These are phyloP conservation scores for Lasioglossum marginatum DNA, from an alignment of 2,888 invertebrate species.

Conservation along the genomic window DNA sequence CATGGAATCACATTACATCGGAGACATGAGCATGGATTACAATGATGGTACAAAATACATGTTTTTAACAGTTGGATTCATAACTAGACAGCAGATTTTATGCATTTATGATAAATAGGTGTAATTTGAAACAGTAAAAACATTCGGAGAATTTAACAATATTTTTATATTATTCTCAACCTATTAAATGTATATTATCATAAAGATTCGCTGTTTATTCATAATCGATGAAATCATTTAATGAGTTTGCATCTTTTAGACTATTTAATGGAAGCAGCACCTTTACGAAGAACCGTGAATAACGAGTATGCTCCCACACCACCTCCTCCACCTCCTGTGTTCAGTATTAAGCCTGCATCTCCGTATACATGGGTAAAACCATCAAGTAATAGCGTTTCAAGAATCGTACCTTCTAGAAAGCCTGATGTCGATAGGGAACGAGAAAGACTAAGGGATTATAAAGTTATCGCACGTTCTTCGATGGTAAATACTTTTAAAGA, in stretches of 20 bases:
- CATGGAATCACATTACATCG: slow-evolving; percentile 76
- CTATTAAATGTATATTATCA: too few relatives aligned
- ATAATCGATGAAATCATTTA: neutral
- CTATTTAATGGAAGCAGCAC: slow-evolving; percentile 78
- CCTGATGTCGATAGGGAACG: slow-evolving; percentile 68
- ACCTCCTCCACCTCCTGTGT: slow-evolving; percentile 82
- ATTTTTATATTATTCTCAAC: too few relatives aligned
- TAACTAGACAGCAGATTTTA: neutral
- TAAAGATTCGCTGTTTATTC: too few relatives aligned
- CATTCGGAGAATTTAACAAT: too few relatives aligned
- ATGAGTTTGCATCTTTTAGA: slow-evolving; percentile 63
- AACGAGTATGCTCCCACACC: slow-evolving; percentile 82
- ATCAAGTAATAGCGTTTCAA: slow-evolving; percentile 62
- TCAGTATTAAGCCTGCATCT: slow-evolving; percentile 78
- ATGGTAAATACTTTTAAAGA: slow-evolving; percentile 68
- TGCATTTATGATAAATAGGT: too few relatives aligned
- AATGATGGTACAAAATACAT: slow-evolving; percentile 70
- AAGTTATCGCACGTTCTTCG: slow-evolving; percentile 76
- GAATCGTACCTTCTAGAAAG: slow-evolving; percentile 63
- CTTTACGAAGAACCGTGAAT: slow-evolving; percentile 81
- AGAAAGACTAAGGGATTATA: slow-evolving; percentile 79
- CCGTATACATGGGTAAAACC: slow-evolving; percentile 82
- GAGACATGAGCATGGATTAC: slow-evolving; percentile 77
- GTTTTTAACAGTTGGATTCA: neutral
- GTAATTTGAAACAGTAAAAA: too few relatives aligned